A percentile compares a stretch with the other conserved stretches of the same genome.
Evolutionary conservation across 1,140 invertebrate genomes (phyloP).

Genomic region (Potamilus streckersoni): DNA sequence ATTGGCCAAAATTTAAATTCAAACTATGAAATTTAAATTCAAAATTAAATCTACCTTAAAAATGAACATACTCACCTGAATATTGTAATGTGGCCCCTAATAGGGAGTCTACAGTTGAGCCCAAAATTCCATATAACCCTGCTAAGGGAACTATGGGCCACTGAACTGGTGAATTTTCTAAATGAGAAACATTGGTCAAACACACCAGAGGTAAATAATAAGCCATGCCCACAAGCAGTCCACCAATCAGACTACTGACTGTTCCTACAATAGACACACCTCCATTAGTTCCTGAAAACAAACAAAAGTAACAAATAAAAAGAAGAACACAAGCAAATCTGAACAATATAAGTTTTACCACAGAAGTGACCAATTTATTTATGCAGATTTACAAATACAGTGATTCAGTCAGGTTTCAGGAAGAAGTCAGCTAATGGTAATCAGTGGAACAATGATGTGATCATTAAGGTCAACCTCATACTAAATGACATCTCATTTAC

Average conservation of each 20-base stretch:
- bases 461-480: neutral
- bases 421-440: neutral
- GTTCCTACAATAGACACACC: slow-evolving; percentile 81
- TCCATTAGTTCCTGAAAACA: slow-evolving; percentile 82
- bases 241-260: slow-evolving; percentile 80
- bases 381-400: neutral
- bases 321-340: neutral
- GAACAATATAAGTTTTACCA: neutral
- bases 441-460: too few species aligned
- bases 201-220: slow-evolving; percentile 80
- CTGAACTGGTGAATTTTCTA: slow-evolving; percentile 78
- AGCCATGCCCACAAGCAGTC: slow-evolving; percentile 78
- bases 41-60: too few species aligned
- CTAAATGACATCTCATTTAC: too few species aligned
- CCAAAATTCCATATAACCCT: slow-evolving; percentile 79
- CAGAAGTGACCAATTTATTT: neutral
- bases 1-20: too few species aligned
- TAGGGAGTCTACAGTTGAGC: slow-evolving; percentile 86
- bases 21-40: too few species aligned
- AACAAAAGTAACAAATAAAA: slow-evolving; percentile 20
- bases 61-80: slow-evolving; percentile 74
- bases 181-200: slow-evolving; percentile 72
- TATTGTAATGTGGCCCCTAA: slow-evolving; percentile 88
- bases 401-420: neutral
- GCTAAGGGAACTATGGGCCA: slow-evolving; percentile 84